Percentiles rank a stretch among this genome's conserved stretches.
These are phyloP conservation scores for Bombus waltoni DNA, from an alignment of 1,140 invertebrate genomes.

Conservation along the genomic window DNA sequence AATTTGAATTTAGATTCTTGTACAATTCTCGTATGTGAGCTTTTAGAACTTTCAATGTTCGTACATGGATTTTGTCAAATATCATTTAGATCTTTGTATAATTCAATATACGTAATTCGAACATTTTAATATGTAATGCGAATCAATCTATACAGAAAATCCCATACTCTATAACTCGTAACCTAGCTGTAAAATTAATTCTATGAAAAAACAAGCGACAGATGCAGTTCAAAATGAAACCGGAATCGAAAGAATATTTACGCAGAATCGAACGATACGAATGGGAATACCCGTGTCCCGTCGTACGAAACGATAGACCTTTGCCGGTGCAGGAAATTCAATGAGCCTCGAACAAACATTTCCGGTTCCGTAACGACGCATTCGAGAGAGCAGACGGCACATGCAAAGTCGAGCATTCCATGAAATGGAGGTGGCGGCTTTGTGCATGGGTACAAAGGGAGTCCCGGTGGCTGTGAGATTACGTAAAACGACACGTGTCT, in stretches of 20 bases:
- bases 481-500: constrained; percentile 65
- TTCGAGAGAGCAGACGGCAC: constrained; percentile 59
- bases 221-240: neutral
- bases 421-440: constrained; percentile 54
- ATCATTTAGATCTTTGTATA: neutral
- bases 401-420: constrained; percentile 61
- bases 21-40: too few relatives aligned
- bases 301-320: constrained; percentile 22
- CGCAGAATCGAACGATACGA: neutral
- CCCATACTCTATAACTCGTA: neutral
- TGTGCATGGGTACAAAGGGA: constrained; percentile 58
- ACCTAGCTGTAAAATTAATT: neutral
- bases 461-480: constrained; percentile 52
- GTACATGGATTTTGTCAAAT: neutral
- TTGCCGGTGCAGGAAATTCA: constrained; percentile 58
- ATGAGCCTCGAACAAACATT: constrained; percentile 68
- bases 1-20: neutral
- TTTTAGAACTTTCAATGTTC: neutral
- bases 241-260: constrained; percentile 16
- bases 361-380: constrained; percentile 63
- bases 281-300: neutral
- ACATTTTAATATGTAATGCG: too few relatives aligned
- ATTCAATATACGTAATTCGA: too few relatives aligned
- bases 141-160: neutral
- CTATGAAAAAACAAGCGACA: neutral